phyloP scores from a whole-genome alignment of 2,797 vertebrate species.

The Gallirallus australis region DNA sequence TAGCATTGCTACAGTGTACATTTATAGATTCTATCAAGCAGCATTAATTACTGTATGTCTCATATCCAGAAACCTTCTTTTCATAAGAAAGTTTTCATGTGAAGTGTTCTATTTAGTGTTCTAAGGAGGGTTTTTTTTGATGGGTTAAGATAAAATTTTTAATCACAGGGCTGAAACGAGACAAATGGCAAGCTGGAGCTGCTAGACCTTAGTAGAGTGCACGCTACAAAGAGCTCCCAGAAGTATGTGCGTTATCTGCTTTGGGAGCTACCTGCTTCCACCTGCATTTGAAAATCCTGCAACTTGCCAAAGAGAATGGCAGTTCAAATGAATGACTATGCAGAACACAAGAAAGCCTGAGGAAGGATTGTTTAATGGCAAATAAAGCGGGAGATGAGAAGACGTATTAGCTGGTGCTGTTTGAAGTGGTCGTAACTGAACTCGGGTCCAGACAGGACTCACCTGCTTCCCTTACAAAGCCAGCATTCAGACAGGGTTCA shows the following conservation, averaged over 20 bases:
- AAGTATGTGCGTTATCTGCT: constrained; percentile 22
- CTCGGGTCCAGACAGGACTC: constrained; percentile 1
- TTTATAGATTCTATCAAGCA: constrained; percentile 74
- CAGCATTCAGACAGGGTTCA: background rate
- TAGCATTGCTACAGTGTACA: constrained; percentile 68
- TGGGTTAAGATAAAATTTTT: constrained; percentile 57
- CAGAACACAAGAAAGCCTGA: constrained; percentile 21
- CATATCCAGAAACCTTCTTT: constrained; percentile 58
- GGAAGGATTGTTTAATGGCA: background rate
- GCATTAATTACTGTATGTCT: constrained; percentile 73
- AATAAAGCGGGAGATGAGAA: constrained; percentile 17
- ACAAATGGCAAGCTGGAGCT: background rate
- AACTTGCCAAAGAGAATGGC: constrained; percentile 32
- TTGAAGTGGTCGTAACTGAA: background rate
- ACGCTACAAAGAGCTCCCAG: constrained; percentile 62
- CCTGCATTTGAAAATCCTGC: constrained; percentile 50
- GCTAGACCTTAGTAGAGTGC: constrained; percentile 37
- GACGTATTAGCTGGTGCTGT: background rate
- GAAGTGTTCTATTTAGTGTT: background rate
- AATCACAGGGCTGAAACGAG: constrained; percentile 51
- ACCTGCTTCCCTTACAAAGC: background rate
- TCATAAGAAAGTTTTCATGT: constrained; percentile 23
- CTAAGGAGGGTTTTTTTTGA: background rate
- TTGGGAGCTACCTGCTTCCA: constrained; percentile 68
- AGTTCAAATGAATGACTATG: constrained; percentile 9